A percentile compares a stretch with the other conserved stretches of the same genome.
phyloP scores from a whole-genome alignment of 1,140 invertebrate species.

The Microplitis mediator region DNA sequence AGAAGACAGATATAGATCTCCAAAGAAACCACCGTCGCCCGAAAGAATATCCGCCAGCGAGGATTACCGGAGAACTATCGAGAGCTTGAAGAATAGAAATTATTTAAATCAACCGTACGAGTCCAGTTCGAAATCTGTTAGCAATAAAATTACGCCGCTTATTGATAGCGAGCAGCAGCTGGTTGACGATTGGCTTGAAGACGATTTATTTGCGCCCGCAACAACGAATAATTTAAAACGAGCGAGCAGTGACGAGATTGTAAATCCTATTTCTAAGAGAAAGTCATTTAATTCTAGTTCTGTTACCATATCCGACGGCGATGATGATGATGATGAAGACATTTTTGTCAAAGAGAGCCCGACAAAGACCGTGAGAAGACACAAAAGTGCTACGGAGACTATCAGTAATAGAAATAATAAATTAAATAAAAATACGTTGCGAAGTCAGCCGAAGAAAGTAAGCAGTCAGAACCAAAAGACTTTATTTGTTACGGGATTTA shows the following conservation, averaged over 20 bases:
- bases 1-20: conserved; percentile 21
- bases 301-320: conserved; percentile 12
- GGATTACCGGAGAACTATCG: conserved; percentile 54
- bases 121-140: conserved; percentile 6
- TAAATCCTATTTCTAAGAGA: conserved; percentile 28
- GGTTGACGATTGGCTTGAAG: conserved; percentile 59
- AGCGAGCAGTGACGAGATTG: conserved; percentile 14
- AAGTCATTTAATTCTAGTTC: conserved; percentile 27
- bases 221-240: conserved; percentile 4
- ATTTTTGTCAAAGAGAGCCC: too few relatives aligned
- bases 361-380: conserved; percentile 7
- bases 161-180: conserved; percentile 54
- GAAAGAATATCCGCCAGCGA: conserved; percentile 48
- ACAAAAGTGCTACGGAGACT: neutral
- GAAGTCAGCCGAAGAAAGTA: neutral
- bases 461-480: conserved; percentile 35
- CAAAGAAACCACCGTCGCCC: neutral
- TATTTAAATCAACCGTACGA: conserved; percentile 12
- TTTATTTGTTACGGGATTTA: conserved; percentile 44
- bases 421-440: neutral
- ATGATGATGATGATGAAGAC: too few relatives aligned
- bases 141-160: conserved; percentile 43
- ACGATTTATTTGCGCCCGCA: conserved; percentile 47
- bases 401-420: neutral
- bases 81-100: conserved; percentile 41